Evolutionary conservation across 2,888 invertebrate species (phyloP).

Genomic region (Sphecodes monilicornis): DNA sequence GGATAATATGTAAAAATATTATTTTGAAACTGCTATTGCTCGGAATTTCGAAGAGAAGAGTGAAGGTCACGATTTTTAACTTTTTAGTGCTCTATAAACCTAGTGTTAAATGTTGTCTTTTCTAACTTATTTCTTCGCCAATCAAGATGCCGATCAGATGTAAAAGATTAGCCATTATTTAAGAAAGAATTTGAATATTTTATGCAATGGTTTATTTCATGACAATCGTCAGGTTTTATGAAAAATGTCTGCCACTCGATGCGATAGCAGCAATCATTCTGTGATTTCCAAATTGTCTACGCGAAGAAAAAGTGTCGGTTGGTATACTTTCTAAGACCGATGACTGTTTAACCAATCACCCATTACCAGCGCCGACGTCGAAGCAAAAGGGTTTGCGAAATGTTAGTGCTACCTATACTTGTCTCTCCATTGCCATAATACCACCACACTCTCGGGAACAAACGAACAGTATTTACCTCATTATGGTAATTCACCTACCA

Average conservation of each 20-base stretch:
- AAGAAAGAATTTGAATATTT: background rate
- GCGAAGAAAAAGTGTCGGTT: constrained; percentile 46
- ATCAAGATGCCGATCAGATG: too few species aligned
- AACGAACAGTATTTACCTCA: constrained; percentile 32
- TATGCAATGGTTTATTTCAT: background rate
- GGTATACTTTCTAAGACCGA: constrained; percentile 66
- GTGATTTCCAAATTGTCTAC: constrained; percentile 62
- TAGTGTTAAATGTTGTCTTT: too few species aligned
- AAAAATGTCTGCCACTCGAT: constrained; percentile 8
- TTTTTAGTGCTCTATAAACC: too few species aligned
- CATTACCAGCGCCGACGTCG: constrained; percentile 58
- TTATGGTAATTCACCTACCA: constrained; percentile 25
- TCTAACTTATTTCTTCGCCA: too few species aligned
- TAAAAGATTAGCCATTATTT: background rate
- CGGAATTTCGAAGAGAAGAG: too few species aligned
- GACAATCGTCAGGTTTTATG: background rate
- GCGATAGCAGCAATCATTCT: constrained; percentile 30
- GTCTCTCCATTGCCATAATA: constrained; percentile 37
- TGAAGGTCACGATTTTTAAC: too few species aligned
- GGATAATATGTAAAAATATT: too few species aligned
- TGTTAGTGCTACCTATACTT: constrained; percentile 50
- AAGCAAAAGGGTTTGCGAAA: constrained; percentile 67
- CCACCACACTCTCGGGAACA: constrained; percentile 36
- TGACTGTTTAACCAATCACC: constrained; percentile 69
- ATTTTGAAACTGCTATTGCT: too few species aligned